Evolutionary conservation across 1,140 invertebrate species (phyloP).

Genomic region (Zophobas atratus): DNA sequence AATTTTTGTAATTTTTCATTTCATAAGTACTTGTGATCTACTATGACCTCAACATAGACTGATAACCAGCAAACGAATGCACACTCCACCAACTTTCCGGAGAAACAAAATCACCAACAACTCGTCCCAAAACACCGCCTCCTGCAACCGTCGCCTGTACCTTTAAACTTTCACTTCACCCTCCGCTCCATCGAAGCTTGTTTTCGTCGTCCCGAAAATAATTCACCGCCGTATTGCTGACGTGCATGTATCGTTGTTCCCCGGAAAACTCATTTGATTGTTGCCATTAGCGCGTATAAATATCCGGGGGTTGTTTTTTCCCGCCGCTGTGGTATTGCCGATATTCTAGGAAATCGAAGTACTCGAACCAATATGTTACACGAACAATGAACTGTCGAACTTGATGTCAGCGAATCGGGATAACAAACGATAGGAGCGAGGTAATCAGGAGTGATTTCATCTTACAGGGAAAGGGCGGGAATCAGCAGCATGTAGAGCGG

Average conservation of each 20-base stretch:
- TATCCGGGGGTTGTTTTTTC: slow-evolving; percentile 45
- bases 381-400: slow-evolving; percentile 67
- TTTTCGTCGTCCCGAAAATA: slow-evolving; percentile 1
- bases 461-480: slow-evolving; percentile 67
- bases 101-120: too few species aligned
- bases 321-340: not conserved
- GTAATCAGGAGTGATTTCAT: slow-evolving; percentile 65
- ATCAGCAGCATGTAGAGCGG: slow-evolving; percentile 62
- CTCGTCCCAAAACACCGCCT: too few species aligned
- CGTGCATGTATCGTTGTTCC: slow-evolving; percentile 8
- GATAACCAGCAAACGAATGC: too few species aligned
- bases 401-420: slow-evolving; percentile 65
- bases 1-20: too few species aligned
- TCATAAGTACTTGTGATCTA: too few species aligned
- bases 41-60: too few species aligned
- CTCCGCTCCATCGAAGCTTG: too few species aligned
- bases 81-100: too few species aligned
- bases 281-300: slow-evolving; percentile 44
- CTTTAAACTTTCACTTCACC: not conserved
- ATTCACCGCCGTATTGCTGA: slow-evolving; percentile 12
- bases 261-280: slow-evolving; percentile 38
- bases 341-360: slow-evolving; percentile 23
- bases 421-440: slow-evolving; percentile 65
- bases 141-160: too few species aligned
- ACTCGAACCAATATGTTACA: slow-evolving; percentile 65